A percentile compares a stretch with the other conserved stretches of the same genome.
Conservation (phyloP, 2,113 vertebrate genomes). For the Anoplopoma fimbria region DNA sequence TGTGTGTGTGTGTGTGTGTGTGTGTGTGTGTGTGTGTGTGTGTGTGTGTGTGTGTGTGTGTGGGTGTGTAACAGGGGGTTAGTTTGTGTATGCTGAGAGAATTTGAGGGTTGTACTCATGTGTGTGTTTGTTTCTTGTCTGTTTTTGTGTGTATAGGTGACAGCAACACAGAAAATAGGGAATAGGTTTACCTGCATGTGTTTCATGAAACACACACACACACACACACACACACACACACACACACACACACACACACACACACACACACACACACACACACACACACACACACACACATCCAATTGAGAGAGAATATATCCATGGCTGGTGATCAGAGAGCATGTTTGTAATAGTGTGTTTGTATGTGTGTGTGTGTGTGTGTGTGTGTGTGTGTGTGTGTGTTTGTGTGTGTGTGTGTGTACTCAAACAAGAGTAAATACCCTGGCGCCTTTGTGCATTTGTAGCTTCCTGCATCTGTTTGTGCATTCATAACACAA, state of each 20-base stretch:
- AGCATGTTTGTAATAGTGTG: not conserved
- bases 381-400: slow-evolving; percentile 11
- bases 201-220: not conserved
- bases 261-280: not conserved
- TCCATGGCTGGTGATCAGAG: not conserved
- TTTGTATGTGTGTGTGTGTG: not conserved
- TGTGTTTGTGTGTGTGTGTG: slow-evolving; percentile 6
- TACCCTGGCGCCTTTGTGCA: slow-evolving; percentile 11
- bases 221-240: not conserved
- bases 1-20: slow-evolving; percentile 4
- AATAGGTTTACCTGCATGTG: not conserved
- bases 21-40: slow-evolving; percentile 2
- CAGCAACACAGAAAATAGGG: not conserved
- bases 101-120: not conserved
- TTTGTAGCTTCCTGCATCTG: slow-evolving; percentile 20
- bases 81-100: not conserved
- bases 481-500: slow-evolving; percentile 35
- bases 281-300: no score
- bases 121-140: not conserved
- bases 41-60: not conserved
- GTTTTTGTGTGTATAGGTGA: not conserved
- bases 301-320: not conserved
- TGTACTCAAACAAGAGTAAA: not conserved
- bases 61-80: not conserved
- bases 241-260: slow-evolving; percentile 4